Evolutionary conservation across 2,797 vertebrate species (phyloP).

Genomic region (Selene dorsalis): DNA sequence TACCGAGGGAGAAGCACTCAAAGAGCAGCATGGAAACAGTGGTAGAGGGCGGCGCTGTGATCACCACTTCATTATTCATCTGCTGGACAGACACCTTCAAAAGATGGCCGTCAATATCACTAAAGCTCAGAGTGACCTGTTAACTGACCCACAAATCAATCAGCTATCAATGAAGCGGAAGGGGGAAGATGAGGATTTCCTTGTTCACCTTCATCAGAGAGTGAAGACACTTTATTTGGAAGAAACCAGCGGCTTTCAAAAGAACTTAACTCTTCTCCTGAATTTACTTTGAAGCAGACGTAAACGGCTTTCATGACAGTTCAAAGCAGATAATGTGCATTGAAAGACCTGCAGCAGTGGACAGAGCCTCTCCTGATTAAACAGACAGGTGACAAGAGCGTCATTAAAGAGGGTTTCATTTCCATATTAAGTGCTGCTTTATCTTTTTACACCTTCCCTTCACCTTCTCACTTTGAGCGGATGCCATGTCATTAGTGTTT

Average conservation of each 20-base stretch:
- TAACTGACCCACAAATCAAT: constrained; percentile 26
- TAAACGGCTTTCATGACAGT: not conserved
- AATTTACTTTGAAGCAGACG: not conserved
- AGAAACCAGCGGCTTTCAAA: not conserved
- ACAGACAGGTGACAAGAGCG: not conserved
- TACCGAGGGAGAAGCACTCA: not conserved
- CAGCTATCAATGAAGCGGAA: not conserved
- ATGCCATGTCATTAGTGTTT: not conserved
- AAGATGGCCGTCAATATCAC: constrained; percentile 18
- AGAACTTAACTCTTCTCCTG: not conserved
- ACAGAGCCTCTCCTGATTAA: not conserved
- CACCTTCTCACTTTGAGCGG: not conserved
- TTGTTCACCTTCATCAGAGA: constrained; percentile 12
- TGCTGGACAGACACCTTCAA: constrained; percentile 34
- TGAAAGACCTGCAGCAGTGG: not conserved
- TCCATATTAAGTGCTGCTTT: not conserved
- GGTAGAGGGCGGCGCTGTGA: not conserved
- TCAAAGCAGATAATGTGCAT: constrained; percentile 10
- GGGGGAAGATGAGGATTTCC: not conserved
- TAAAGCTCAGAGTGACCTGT: constrained; percentile 9
- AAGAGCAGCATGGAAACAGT: constrained; percentile 4
- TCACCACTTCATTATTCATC: constrained; percentile 45
- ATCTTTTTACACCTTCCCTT: not conserved
- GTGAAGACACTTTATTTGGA: not conserved
- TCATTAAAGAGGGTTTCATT: not conserved